These are phyloP conservation scores for Caenorhabditis zanzibari DNA, from an alignment of 2,888 invertebrate genomes.

Conservation along the genomic window DNA sequence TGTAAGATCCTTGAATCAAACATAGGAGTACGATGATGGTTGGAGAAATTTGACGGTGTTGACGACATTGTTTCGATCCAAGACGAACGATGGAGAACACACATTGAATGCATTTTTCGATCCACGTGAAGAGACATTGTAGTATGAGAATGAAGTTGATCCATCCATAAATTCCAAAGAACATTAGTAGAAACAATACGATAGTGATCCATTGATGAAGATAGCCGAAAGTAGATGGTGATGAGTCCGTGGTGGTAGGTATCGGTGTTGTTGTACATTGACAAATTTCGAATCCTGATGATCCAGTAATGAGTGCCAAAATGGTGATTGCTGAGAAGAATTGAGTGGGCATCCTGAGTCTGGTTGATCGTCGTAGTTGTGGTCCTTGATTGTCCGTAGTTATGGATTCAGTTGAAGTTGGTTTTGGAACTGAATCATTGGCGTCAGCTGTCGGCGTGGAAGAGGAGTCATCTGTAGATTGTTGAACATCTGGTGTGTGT, in stretches of 20 bases:
- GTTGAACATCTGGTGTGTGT: neutral
- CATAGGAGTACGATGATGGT: neutral
- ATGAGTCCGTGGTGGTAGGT: neutral
- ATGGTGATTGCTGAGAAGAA: conserved; percentile 1
- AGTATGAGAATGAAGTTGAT: neutral
- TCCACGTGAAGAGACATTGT: neutral
- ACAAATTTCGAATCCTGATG: neutral
- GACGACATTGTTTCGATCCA: neutral
- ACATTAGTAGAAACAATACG: neutral
- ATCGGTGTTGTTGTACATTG: neutral
- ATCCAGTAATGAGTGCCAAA: neutral
- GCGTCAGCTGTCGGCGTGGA: no score
- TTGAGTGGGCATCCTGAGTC: neutral
- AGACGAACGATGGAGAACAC: neutral
- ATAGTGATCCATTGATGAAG: neutral
- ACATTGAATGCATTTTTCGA: neutral
- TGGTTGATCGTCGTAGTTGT: neutral
- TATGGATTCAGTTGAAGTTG: neutral
- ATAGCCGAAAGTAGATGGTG: no score
- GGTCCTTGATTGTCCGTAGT: neutral
- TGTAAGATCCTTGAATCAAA: neutral
- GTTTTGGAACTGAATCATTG: neutral
- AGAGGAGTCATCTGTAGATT: neutral
- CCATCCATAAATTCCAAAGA: conserved; percentile 12
- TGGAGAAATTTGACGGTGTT: neutral